Base-by-base conservation (phyloP, 2,797 vertebrate genomes). In the Helostoma temminkii region DNA sequence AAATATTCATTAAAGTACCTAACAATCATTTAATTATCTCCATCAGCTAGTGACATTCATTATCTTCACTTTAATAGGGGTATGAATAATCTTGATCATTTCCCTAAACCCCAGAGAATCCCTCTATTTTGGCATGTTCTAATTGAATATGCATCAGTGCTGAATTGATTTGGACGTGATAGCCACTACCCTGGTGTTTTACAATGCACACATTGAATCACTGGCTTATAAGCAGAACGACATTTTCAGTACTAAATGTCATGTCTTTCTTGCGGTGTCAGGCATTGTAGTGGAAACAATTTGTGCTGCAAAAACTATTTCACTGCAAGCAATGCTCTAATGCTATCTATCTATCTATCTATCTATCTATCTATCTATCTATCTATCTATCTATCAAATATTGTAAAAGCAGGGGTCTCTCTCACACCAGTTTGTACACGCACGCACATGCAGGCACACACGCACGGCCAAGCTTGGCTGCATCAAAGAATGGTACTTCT, bases 401-500 rank as follows among this genome's bases (percentile, higher is more conserved):
- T 32, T 48, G n/a, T 72, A 16, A 28, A 41, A 45, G 12, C 47
- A 36, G n/a, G 8, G 5, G 11, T 58, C 22, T 39, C n/a, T 47
- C 25, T 32, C 18, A 16, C 37, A 1, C 41, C 4, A 15, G 3
- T 9, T 10, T n/a, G 1, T 32, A 9, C 26, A 2, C 30, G 0
- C 24, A 3, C 46, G 0, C 21, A n/a, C n/a, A 1, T 63, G 7
- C 74, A 4, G 53, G 5, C 58, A 14, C 45, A 4, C 21, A 5
- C 24, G 25, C 76, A 54, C 65, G 14, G 49, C 52, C 64, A 68
- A n/a, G 73, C 80, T 62, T 48, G 71, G 78, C 82, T 91, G 81
- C 88, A 89, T 87, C 88, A 84, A 69, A 88, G 63, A 73, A 73
- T 67, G 71, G 28, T 62, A 82, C 86, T 87, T 80, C 86, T 88